Evolutionary conservation across 1,140 invertebrate species (phyloP).

Genomic region (Philotrypesis tridentata): DNA sequence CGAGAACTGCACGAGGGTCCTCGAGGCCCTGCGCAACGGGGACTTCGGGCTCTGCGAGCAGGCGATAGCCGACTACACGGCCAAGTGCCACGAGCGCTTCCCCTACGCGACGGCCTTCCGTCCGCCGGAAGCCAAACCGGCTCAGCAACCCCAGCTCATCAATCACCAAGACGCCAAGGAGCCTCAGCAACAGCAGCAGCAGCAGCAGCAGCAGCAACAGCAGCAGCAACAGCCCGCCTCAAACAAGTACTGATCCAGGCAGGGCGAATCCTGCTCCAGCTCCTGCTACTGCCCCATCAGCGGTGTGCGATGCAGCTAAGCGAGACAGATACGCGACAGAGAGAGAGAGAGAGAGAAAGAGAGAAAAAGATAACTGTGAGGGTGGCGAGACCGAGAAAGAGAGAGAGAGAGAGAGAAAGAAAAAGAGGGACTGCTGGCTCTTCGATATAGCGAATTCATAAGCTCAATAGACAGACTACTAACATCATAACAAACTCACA

Average conservation of each 20-base stretch:
- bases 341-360: not conserved
- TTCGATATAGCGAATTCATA: conserved; percentile 1
- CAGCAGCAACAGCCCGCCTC: conserved; percentile 56
- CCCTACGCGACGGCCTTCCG: conserved; percentile 83
- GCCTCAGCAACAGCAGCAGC: conserved; percentile 7
- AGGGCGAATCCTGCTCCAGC: conserved; percentile 24
- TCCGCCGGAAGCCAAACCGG: conserved; percentile 62
- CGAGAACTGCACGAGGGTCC: conserved; percentile 84
- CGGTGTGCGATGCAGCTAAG: conserved; percentile 34
- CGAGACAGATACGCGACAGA: not conserved
- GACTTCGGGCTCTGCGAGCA: conserved; percentile 85
- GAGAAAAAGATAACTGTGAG: not conserved
- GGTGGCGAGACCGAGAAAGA: not conserved
- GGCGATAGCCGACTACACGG: conserved; percentile 80
- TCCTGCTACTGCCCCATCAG: conserved; percentile 16
- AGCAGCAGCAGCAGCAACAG: conserved; percentile 4
- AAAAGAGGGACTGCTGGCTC: not conserved
- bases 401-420: no score
- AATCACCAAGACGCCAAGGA: conserved; percentile 30
- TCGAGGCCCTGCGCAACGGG: conserved; percentile 83
- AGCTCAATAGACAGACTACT: conserved; percentile 7
- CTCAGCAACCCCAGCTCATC: conserved; percentile 8
- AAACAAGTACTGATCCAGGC: conserved; percentile 71
- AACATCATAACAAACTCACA: not conserved
- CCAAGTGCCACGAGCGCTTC: conserved; percentile 83